Conservation (phyloP, 2,113 vertebrate genomes). For the Lycaon pictus region DNA sequence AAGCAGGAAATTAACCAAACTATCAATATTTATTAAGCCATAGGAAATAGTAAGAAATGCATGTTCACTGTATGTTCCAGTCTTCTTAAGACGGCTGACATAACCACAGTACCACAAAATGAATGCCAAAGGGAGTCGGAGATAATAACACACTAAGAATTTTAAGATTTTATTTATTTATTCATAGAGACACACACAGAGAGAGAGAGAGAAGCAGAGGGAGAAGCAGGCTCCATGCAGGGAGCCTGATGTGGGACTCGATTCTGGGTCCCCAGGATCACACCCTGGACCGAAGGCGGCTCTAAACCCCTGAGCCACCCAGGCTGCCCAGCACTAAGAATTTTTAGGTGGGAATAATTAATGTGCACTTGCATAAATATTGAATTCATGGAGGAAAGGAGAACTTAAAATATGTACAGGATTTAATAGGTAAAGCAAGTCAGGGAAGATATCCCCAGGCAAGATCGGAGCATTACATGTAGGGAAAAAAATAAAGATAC, state of each 20-base stretch:
- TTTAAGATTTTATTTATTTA: not conserved
- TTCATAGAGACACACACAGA: no score
- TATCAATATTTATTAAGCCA: not conserved
- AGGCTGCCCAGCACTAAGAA: not conserved
- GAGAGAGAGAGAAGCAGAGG: not conserved
- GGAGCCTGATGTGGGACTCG: not conserved
- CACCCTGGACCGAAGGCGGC: not conserved
- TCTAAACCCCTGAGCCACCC: not conserved
- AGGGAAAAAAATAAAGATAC: not conserved
- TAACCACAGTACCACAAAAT: not conserved
- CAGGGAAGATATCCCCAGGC: not conserved
- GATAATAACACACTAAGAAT: not conserved
- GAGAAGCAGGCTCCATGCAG: not conserved
- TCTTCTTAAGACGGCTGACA: not conserved
- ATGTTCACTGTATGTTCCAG: not conserved
- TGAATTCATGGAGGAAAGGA: not conserved
- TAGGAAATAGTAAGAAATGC: not conserved
- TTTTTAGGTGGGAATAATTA: not conserved
- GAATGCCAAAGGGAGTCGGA: not conserved
- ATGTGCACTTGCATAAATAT: not conserved
- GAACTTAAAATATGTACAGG: not conserved
- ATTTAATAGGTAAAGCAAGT: not conserved
- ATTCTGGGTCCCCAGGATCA: not conserved
- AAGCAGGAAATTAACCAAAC: not conserved
- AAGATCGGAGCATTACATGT: fast-evolving